These are phyloP conservation scores for Scolanthus callimorphus DNA, from an alignment of 92 coral and sea anemone genomes.

Conservation along the genomic window DNA sequence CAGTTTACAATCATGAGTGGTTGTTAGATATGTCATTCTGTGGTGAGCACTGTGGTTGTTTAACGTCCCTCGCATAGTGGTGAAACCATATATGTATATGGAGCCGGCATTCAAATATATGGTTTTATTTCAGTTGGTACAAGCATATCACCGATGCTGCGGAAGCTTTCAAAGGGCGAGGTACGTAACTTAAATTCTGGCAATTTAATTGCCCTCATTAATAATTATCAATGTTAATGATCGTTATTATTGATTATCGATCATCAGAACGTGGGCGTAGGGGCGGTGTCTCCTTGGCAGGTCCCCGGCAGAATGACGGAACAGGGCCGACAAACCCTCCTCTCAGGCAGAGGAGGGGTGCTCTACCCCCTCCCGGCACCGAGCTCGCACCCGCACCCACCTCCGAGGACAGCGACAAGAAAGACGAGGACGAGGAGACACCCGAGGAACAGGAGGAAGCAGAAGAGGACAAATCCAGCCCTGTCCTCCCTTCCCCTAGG, in stretches of 20 bases:
- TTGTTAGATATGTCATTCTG: too few relatives aligned
- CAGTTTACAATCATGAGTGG: too few relatives aligned
- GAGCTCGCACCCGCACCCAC: conserved; percentile 30
- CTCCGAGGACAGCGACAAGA: conserved; percentile 31
- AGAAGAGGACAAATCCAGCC: conserved; percentile 25
- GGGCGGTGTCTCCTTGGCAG: conserved; percentile 72
- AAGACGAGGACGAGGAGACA: conserved; percentile 42
- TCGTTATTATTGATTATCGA: too few relatives aligned
- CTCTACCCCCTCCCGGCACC: conserved; percentile 48
- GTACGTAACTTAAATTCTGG: too few relatives aligned
- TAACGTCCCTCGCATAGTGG: too few relatives aligned
- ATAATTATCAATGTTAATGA: neutral
- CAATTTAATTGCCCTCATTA: too few relatives aligned
- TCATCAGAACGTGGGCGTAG: conserved; percentile 91
- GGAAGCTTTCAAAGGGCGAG: conserved; percentile 88
- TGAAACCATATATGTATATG: too few relatives aligned
- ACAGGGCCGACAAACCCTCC: conserved; percentile 2
- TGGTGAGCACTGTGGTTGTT: too few relatives aligned
- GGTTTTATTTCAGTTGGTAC: conserved; percentile 74
- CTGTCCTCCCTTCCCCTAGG: too few relatives aligned
- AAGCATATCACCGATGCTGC: conserved; percentile 93
- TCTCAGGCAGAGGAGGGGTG: conserved; percentile 17
- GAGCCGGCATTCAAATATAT: too few relatives aligned
- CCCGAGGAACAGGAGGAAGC: conserved; percentile 35
- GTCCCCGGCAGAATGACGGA: conserved; percentile 34